Conservation (phyloP, 2,797 vertebrate species). For the Vipera ursinii region DNA sequence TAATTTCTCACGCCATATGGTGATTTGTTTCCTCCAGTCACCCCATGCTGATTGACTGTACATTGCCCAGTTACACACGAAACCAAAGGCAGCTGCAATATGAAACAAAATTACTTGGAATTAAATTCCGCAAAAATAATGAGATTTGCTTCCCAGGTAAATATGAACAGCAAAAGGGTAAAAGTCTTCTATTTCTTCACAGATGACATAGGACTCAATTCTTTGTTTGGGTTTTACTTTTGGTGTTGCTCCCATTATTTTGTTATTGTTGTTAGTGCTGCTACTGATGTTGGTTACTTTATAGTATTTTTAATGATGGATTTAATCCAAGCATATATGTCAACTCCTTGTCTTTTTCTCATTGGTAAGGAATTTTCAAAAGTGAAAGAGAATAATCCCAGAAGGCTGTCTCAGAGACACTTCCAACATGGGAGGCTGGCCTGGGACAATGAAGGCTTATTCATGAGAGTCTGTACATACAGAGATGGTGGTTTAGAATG, state of each 20-base stretch:
- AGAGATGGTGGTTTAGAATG: not conserved
- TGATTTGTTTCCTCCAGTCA: not conserved
- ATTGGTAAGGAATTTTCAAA: not conserved
- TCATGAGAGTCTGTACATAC: not conserved
- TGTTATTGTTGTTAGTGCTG: not conserved
- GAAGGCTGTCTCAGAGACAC: not conserved
- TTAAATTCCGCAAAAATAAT: not conserved
- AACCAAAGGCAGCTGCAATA: not conserved
- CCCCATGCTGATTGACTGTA: not conserved
- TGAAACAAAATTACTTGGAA: not conserved
- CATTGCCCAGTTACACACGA: not conserved
- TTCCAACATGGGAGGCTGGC: not conserved
- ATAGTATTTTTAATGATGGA: not conserved
- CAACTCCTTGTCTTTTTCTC: not conserved
- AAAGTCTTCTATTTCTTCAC: not conserved
- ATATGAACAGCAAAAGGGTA: not conserved
- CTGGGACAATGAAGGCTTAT: not conserved
- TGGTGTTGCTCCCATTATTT: not conserved
- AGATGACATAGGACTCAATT: not conserved
- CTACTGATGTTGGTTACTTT: not conserved
- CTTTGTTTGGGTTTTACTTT: not conserved
- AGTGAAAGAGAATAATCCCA: not conserved
- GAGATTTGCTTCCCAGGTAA: not conserved
- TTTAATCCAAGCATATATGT: not conserved
- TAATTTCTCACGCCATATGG: constrained; percentile 3